Evolutionary conservation across 2,797 vertebrate genomes (phyloP).

Genomic region (Alouatta caraya): DNA sequence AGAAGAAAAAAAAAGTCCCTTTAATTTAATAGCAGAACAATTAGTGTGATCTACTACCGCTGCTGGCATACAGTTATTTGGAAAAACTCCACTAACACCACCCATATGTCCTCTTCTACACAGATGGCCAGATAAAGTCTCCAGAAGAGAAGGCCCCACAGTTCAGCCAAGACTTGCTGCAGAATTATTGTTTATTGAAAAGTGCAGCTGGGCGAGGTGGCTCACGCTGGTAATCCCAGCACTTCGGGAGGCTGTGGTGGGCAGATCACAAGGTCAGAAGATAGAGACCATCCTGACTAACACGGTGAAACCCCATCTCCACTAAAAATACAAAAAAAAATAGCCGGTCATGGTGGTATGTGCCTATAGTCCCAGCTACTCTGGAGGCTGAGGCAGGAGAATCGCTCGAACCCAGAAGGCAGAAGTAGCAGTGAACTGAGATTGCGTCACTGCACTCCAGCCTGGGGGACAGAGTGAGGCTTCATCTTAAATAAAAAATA

Average conservation of each 20-base stretch:
- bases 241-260: neutral
- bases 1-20: neutral
- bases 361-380: neutral
- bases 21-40: neutral
- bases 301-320: neutral
- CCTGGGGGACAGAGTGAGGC: neutral
- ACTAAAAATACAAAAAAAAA: neutral
- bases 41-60: neutral
- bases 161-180: neutral
- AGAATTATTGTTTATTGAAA: neutral
- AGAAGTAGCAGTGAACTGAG: neutral
- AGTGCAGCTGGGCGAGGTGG: neutral
- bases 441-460: accelerated
- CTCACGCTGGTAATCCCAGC: neutral
- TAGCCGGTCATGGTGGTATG: neutral
- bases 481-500: neutral
- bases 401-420: neutral
- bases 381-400: neutral
- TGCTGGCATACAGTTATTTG: neutral
- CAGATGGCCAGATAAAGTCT: neutral
- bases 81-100: neutral
- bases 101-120: neutral
- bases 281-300: neutral
- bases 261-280: neutral
- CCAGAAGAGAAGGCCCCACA: neutral